Base-by-base conservation (phyloP, 2,888 invertebrate species). In the Nematopogon swammerdamellus region DNA sequence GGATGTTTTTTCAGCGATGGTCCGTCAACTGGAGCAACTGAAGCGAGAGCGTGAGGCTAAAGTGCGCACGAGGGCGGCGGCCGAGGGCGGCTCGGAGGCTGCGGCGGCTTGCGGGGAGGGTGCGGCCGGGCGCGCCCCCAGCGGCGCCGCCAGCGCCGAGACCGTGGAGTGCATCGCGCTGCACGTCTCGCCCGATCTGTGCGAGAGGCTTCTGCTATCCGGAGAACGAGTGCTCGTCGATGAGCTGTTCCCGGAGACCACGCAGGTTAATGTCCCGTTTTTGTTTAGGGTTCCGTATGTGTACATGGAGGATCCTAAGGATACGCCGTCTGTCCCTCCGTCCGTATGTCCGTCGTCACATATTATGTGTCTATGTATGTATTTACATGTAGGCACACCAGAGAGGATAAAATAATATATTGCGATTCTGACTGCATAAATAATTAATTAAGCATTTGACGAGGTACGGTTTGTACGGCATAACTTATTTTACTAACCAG, bases 161-260 rank as follows among this genome's bases (percentile, higher is more conserved):
- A 72, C 75, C 55, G 90, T 85, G 73, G 91, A 92, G 65, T 91
- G 91, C 61, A 84, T 92, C 1, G 89, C 91, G 1, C 80, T 92
- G 3, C 89, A 91, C 69, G 85, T 92, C 48, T 89, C 88, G 59
- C 91, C 91, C 0, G 91, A 91, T 65, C 77, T 91, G 29, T 90
- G 91, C 1, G 92, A 91, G 65, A 67, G 91, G 46, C 87, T 93
- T 46, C 89, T 91, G 84, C 79, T 93, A 11, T 91, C 90, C 49
- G 92, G 91, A 0, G 91, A 91, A 58, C 81, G 91, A 43, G 82
- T 85, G 8, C 79, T 92, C 18, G 81, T 91, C 46, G 89, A 89
- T 65, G 91, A 91, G 65, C 84, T 87, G 19, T 88, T 87, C 63
- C 88, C 87, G 30, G 88, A 88, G 64, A 91, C 89, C 54, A 87